Conservation (phyloP, 2,888 invertebrate species). For the Polymixis flavicincta region DNA sequence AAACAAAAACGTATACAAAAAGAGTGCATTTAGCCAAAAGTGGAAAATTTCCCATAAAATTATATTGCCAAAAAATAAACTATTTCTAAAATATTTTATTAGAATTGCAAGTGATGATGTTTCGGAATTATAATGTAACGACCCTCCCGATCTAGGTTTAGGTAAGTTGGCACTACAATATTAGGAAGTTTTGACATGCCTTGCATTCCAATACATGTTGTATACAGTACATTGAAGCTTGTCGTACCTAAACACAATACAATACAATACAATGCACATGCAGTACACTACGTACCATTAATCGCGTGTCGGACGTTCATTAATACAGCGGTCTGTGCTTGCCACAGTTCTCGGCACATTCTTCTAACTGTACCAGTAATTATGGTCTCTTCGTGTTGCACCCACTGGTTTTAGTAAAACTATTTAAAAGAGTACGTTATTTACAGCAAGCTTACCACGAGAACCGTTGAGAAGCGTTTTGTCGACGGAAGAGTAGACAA, state of each 20-base stretch:
- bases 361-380: conserved; percentile 41
- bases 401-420: conserved; percentile 24
- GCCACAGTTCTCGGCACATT: conserved; percentile 51
- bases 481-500: no score
- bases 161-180: not conserved
- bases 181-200: no score
- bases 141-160: no score
- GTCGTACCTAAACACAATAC: conserved; percentile 24
- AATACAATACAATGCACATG: conserved; percentile 12
- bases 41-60: no score
- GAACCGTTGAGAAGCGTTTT: no score
- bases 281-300: conserved; percentile 37
- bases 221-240: conserved; percentile 10
- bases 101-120: no score
- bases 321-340: conserved; percentile 52
- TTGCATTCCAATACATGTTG: not conserved
- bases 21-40: no score
- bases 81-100: no score
- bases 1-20: no score
- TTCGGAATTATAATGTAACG: no score
- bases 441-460: no score
- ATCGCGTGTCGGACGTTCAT: conserved; percentile 53
- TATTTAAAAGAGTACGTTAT: not conserved
- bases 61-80: no score
- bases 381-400: conserved; percentile 28